A percentile compares a stretch with the other conserved stretches of the same genome.
These are phyloP conservation scores for Saxicola maurus DNA, from an alignment of 2,797 vertebrate genomes.

Conservation along the genomic window DNA sequence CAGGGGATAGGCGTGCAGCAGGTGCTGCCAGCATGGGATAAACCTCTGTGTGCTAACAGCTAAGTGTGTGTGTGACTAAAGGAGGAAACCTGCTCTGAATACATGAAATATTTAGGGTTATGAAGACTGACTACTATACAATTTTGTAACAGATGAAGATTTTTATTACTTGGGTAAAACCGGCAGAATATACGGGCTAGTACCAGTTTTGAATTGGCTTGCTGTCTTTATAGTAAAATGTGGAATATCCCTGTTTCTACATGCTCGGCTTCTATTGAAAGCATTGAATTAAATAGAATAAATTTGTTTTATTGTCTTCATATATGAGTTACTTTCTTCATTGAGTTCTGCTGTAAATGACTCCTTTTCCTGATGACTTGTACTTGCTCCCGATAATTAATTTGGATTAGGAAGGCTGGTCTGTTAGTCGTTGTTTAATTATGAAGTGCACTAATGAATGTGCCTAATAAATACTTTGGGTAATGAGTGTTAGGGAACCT, in stretches of 20 bases:
- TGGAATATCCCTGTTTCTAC: not conserved
- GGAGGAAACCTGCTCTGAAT: not conserved
- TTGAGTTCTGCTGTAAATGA: not conserved
- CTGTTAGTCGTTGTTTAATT: not conserved
- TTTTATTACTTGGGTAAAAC: not conserved
- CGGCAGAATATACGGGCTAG: not conserved
- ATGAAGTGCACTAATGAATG: not conserved
- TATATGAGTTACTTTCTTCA: not conserved
- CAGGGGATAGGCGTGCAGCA: not conserved
- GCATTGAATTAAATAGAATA: not conserved
- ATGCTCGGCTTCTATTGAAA: not conserved
- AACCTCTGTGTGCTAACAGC: not conserved
- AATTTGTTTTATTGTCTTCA: not conserved
- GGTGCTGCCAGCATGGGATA: fast-evolving
- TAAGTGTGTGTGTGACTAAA: fast-evolving
- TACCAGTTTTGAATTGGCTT: not conserved
- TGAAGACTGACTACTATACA: not conserved
- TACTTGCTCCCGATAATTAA: not conserved
- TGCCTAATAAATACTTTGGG: not conserved
- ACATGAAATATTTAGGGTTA: not conserved
- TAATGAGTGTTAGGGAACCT: not conserved
- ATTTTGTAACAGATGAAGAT: not conserved
- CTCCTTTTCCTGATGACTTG: not conserved
- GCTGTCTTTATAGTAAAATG: not conserved
- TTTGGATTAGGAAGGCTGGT: not conserved